Percentiles rank a stretch among this genome's conserved stretches.
phyloP scores from a whole-genome alignment of 2,113 vertebrate species.

The Agelaius phoeniceus region DNA sequence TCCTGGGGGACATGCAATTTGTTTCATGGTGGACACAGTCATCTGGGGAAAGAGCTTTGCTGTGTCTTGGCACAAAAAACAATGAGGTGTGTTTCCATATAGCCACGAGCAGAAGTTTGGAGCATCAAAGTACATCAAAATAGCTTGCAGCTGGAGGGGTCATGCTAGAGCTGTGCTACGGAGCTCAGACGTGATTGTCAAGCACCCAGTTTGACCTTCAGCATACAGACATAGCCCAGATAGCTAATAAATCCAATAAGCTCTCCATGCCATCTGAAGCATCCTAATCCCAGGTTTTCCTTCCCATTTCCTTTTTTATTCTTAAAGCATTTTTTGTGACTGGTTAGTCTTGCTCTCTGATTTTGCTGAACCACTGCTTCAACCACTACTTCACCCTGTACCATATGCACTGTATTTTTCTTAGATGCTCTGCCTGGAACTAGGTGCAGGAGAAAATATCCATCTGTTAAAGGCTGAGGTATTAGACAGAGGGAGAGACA shows the following conservation, averaged over 20 bases:
- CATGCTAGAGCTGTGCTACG: neutral
- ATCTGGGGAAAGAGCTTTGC: neutral
- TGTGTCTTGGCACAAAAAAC: neutral
- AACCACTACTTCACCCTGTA: neutral
- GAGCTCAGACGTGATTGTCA: neutral
- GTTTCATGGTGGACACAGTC: neutral
- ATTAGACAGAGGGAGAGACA: conserved; percentile 58
- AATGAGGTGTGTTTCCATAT: neutral
- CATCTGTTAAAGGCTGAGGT: conserved; percentile 47
- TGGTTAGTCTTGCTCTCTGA: neutral
- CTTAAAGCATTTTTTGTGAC: neutral
- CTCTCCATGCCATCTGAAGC: neutral
- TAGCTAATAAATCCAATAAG: neutral
- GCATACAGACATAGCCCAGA: neutral
- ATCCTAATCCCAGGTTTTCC: neutral
- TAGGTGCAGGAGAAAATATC: conserved; percentile 24
- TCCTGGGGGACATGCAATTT: neutral
- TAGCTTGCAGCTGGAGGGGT: neutral
- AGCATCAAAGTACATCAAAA: neutral
- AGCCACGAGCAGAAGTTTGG: neutral
- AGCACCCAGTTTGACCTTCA: neutral
- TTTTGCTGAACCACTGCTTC: conserved; percentile 26
- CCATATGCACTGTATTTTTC: conserved; percentile 38
- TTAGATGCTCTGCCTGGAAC: conserved; percentile 40
- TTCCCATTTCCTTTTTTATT: neutral